Evolutionary conservation across 1,140 invertebrate genomes (phyloP), one percentile per base, ranked within the genome.

Genomic region (Dufourea novaeangliae): DNA sequence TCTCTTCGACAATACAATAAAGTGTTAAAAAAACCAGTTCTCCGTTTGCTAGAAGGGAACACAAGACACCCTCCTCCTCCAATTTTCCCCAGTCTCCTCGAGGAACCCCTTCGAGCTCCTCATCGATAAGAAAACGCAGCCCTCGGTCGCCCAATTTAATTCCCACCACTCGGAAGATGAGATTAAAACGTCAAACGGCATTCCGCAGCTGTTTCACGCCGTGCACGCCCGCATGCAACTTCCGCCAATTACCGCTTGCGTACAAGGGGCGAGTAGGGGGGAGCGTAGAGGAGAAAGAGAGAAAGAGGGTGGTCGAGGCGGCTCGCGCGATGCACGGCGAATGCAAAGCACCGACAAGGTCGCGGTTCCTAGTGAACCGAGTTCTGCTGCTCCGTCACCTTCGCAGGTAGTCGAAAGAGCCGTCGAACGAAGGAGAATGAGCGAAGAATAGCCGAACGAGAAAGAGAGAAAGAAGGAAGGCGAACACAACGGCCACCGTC

Each of bases 281-380:
- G 22, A 17, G 7, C 39, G 34, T 8, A 27, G 4, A 17, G 4
- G 17, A 25, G 41, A 27, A 25, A 39, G 37, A 6, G 54, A 64
- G 54, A 25, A 25, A 14, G 39, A 44, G 32, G n/a, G 44, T 50
- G 50, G 29, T 27, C 20, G 54, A 78, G 20, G 25, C 44, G 52
- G 46, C n/a, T 68, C 22, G 62, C 44, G 27, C 56, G 66, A 86
- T 84, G 76, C 78, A 81, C 70, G 64, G 62, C 78, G 83, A 87
- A 88, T 88, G 86, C 86, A 88, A 88, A 88, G 82, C 79, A 83
- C 61, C 75, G 75, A 50, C 71, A 80, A 83, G 84, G 78, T 85
- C 78, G 79, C 74, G 80, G 84, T 83, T 84, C 78, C 69, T 70
- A 81, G 62, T 67, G 73, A 79, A 52, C 73, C 73, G 64, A 68